Percentiles rank a stretch among this genome's conserved stretches.
Evolutionary conservation across 2,113 vertebrate species (phyloP).

Genomic region (Leucoraja erinaceus): DNA sequence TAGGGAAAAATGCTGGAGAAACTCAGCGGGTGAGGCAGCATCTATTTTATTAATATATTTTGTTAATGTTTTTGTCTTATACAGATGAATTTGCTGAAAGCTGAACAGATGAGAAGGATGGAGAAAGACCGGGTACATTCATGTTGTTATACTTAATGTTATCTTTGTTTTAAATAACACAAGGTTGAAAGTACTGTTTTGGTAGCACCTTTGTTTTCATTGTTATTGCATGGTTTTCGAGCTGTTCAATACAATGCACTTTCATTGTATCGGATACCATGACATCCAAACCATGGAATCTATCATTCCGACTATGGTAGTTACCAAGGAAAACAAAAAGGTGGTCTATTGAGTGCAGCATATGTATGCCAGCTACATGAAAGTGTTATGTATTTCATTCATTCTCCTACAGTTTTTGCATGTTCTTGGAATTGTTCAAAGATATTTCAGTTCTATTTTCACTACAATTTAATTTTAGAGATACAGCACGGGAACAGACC

Average conservation of each 20-base stretch:
- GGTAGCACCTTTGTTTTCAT: background rate
- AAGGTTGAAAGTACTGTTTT: background rate
- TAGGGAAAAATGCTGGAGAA: no score
- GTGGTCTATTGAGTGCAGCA: background rate
- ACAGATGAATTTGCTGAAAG: constrained; percentile 75
- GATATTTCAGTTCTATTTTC: background rate
- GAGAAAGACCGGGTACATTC: constrained; percentile 81
- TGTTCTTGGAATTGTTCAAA: background rate
- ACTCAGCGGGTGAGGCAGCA: no score
- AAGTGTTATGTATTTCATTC: background rate
- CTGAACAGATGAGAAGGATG: constrained; percentile 76
- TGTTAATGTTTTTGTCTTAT: constrained; percentile 45
- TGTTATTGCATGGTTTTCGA: background rate
- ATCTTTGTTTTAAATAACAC: background rate
- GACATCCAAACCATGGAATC: background rate
- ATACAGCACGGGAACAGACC: no score
- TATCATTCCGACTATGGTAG: no score
- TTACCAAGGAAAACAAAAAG: background rate
- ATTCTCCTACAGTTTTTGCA: background rate
- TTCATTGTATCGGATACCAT: background rate
- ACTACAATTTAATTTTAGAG: background rate
- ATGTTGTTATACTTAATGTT: background rate
- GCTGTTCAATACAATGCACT: background rate
- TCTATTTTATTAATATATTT: background rate
- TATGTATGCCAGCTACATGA: background rate